Base-by-base conservation (phyloP, 2,797 vertebrate genomes). In the Cyclopterus lumpus region DNA sequence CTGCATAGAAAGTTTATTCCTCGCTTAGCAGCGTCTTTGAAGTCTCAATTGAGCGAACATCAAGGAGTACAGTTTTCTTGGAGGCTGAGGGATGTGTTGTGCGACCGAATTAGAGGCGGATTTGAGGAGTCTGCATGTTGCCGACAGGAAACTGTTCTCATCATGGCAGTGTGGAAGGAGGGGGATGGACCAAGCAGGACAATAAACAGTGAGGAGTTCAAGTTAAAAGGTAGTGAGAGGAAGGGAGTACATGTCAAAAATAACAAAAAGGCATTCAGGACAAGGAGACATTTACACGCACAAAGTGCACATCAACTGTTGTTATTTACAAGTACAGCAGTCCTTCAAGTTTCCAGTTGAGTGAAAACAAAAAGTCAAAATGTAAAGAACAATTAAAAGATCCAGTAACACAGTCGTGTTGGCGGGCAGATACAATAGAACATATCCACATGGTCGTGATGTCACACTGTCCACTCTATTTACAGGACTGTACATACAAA, bases 281-380 rank as follows among this genome's bases (percentile, higher is more conserved):
- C 95, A 86, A 93, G 92, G 84, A 96, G 95, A 97, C 96, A 93
- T 95, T 93, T 96, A 97, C 96, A 97, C 96, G 94, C 96, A 97
- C 96, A 93, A 94, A 96, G 96, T 96, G 96, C 95, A 98, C 95
- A 91, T 95, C 81, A 92, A 95, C 93, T 91, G 94, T 95, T 97
- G 95, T 95, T 98, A 99, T 99, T 97, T 98, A 98, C 97, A 93
- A 90, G 96, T 96, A 97, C 96, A 97, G 96, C 96, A 98, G 97
- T 98, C 97, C 97, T 99, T 99, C 97, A 98, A 98, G 97, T 98
- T 97, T 97, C 95, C 95, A 97, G 96, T 96, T 95, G 83, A 87
- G 85, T 86, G 88, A 92, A 92, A 96, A 80, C 83, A 95, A 93
- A 95, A 93, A 94, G 77, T 87, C 73, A 87, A 87, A 88, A 87